Percentiles rank a stretch among this genome's conserved stretches.
Evolutionary conservation across 2,113 vertebrate genomes (phyloP).

Genomic region (Xyrauchen texanus): DNA sequence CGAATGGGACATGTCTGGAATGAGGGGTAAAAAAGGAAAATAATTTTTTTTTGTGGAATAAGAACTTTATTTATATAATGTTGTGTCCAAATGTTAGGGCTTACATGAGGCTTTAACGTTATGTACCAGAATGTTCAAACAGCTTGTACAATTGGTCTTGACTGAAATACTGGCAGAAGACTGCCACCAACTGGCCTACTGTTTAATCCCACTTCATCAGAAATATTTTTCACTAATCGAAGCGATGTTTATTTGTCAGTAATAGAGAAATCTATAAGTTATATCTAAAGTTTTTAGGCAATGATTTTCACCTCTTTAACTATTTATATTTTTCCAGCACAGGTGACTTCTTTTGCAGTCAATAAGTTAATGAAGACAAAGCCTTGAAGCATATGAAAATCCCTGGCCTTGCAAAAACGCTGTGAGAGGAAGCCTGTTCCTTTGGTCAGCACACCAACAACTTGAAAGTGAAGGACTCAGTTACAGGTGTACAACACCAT

Average conservation of each 20-base stretch:
- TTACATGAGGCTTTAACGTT: not conserved
- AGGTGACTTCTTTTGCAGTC: not conserved
- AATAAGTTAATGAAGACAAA: not conserved
- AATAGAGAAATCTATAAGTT: not conserved
- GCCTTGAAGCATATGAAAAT: not conserved
- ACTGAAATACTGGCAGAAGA: constrained; percentile 56
- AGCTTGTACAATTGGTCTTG: not conserved
- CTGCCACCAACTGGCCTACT: constrained; percentile 71
- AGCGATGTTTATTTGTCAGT: not conserved
- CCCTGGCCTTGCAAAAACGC: constrained; percentile 18
- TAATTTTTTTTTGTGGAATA: too few relatives aligned
- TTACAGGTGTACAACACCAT: constrained; percentile 8
- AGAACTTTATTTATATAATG: not conserved
- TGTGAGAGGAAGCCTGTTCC: not conserved
- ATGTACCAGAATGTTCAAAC: not conserved
- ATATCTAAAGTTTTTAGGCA: too few relatives aligned
- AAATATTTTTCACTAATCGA: not conserved
- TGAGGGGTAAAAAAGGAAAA: too few relatives aligned
- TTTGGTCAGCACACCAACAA: constrained; percentile 9
- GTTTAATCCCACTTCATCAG: too few relatives aligned
- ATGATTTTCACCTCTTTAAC: too few relatives aligned
- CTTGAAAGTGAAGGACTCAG: constrained; percentile 19
- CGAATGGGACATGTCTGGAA: too few relatives aligned
- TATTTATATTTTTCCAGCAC: not conserved
- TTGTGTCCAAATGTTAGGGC: too few relatives aligned